Percentiles rank a stretch among this genome's conserved stretches.
Evolutionary conservation across 1,140 invertebrate genomes (phyloP).

Genomic region (Pantala flavescens): DNA sequence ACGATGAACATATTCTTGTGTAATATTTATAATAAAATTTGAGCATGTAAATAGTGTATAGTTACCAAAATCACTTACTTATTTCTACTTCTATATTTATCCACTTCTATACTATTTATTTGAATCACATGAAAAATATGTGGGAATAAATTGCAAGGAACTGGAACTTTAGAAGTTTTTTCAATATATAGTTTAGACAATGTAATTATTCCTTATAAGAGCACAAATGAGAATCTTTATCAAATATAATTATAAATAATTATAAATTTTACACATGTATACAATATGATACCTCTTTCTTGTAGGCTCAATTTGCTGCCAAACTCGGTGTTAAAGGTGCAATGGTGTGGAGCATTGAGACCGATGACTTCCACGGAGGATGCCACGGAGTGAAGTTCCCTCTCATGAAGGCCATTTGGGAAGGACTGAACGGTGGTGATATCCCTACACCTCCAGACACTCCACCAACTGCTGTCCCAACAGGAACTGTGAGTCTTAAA

Average conservation of each 20-base stretch:
- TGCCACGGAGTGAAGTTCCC: slow-evolving; percentile 45
- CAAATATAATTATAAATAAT: neutral
- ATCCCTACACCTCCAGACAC: slow-evolving; percentile 21
- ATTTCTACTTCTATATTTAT: neutral
- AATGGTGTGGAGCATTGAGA: slow-evolving; percentile 66
- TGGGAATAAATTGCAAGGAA: neutral
- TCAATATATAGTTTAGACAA: neutral
- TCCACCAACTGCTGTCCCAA: neutral
- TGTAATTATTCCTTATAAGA: neutral
- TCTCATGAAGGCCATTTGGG: slow-evolving; percentile 45
- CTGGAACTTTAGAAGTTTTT: neutral
- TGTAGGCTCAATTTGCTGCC: slow-evolving; percentile 41
- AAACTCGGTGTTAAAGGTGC: slow-evolving; percentile 44
- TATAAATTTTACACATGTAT: neutral
- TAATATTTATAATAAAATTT: no score
- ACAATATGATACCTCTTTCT: neutral
- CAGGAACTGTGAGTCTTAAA: no score
- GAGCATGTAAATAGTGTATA: no score
- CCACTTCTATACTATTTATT: neutral
- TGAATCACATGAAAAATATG: neutral
- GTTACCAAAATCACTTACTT: no score
- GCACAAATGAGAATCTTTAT: neutral
- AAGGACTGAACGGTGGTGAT: slow-evolving; percentile 27
- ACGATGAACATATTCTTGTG: no score
- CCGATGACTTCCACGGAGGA: slow-evolving; percentile 53